Base-by-base conservation (phyloP, 2,797 vertebrate species). In the Lycodopsis pacificus region DNA sequence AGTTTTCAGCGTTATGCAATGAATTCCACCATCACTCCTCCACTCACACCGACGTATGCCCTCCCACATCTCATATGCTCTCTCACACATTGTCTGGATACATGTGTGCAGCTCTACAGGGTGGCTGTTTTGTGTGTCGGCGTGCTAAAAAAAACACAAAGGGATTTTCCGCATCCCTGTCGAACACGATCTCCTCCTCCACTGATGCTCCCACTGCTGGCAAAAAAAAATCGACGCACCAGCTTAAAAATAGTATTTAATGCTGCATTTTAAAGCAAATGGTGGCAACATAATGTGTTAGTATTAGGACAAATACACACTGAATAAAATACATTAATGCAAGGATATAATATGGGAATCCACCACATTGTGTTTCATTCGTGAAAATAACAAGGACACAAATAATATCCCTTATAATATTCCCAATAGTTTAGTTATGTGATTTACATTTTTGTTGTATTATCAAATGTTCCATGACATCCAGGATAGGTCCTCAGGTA, bases 111-210 rank as follows among this genome's bases (percentile, higher is more conserved):
- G 46, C 63, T 66, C 69, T 62, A 17, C 58, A 0, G 61, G 42
- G 64, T 22, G 54, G 20, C 20, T 63, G 7, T 12, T 49, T 63
- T 68, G 38, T 71, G 72, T 75, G 68, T 78, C 5, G 38, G n/a
- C 11, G 53, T 71, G 71, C 51, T 20, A 17, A 8, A 14, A 51
- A 51, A 57, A 70, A 7, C 20, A 44, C 38, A 56, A 22, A 49
- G 57, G 71, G 59, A 73, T 73, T 62, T 59, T 85, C 73, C 17
- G 66, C 73, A 79, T 59, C 44, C 27, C 46, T 48, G 58, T 69
- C 9, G 27, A n/a, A 59, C 80, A 86, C 66, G 67, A 85, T 58
- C 51, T 73, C 42, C 49, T 87, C 81, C 77, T 73, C 71, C 74
- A 56, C 49, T 4, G 73, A 32, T 46, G 72, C 53, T 58, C 78